Base-by-base conservation (phyloP, 2,888 invertebrate species). In the Lordiphosa andalusiaca region DNA sequence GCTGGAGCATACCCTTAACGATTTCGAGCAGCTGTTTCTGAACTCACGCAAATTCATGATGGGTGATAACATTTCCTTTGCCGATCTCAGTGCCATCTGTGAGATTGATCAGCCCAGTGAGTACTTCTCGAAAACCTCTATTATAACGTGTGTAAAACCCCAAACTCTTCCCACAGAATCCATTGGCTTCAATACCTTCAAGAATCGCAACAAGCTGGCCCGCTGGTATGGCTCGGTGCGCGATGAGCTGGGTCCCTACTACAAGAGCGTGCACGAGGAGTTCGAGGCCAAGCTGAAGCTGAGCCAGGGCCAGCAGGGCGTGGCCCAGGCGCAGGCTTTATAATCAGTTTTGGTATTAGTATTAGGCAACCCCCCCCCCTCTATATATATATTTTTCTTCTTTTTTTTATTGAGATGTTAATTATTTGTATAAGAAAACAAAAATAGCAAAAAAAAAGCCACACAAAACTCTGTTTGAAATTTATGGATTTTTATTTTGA, bases 31-130 rank as follows among this genome's bases (percentile, higher is more conserved):
- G 39, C 73, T 91, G 6, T 92, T 91, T 90, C 82, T 92, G 50
- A 70, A 81, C 49, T 83, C 85, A 49, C 78, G 77, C 66, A 74
- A 91, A 30, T 92, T 91, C 71, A 90, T 95, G 56, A 90, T 90
- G 9, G 93, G 94, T 0, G 89, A 93, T 71, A 88, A 90, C 42
- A 90, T 94, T 9, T 92, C 93, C 1, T 92, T 93, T 37, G 95
- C 95, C 0, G 95, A 96, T 87, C 88, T 96, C 54, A 89, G 94
- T 69, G 95, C 94, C 1, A 92, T 93, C 10, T 94, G 94, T 73
- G 95, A 95, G 89, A 86, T 95, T 56, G 95, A 95, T 87, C 95
- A 95, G 88, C 93, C 94, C 54, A 91, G 95, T 95, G 89, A 91
- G 75, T 51, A 37, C 0, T n/a, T 6, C 1, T 6, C 12, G 2